Conservation (phyloP, 2,888 invertebrate genomes). For the Brachypalpus laphriformis region DNA sequence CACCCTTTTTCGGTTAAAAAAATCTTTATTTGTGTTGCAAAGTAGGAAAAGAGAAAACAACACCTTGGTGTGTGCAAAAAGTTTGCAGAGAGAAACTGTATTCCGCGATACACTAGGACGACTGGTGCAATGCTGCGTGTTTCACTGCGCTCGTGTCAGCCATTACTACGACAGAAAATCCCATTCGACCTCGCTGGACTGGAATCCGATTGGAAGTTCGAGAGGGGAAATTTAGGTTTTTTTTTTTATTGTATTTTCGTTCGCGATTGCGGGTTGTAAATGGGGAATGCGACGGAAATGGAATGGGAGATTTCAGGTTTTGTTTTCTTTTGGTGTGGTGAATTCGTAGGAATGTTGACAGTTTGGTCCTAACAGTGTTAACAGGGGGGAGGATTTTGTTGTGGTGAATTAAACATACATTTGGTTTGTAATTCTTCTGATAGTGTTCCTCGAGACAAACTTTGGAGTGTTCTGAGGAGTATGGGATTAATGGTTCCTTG, state of each 20-base stretch:
- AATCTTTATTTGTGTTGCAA: not conserved
- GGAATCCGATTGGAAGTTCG: slow-evolving; percentile 55
- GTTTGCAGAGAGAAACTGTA: slow-evolving; percentile 43
- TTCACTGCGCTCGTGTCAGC: slow-evolving; percentile 65
- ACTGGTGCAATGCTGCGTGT: slow-evolving; percentile 51
- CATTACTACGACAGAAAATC: slow-evolving; percentile 71
- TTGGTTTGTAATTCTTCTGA: no score
- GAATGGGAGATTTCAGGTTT: slow-evolving; percentile 49
- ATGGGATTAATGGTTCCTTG: no score
- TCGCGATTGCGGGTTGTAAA: slow-evolving; percentile 16
- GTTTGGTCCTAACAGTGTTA: slow-evolving; percentile 3
- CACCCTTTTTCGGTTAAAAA: not conserved
- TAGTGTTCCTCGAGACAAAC: no score
- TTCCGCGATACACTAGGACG: slow-evolving; percentile 52
- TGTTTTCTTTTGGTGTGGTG: slow-evolving; percentile 22
- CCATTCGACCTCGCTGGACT: slow-evolving; percentile 71
- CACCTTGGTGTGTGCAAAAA: not conserved
- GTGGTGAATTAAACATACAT: slow-evolving; percentile 3
- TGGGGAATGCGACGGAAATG: slow-evolving; percentile 40
- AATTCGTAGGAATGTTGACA: slow-evolving; percentile 42
- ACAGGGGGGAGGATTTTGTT: slow-evolving; percentile 3
- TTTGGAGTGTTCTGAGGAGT: no score
- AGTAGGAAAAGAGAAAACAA: not conserved
- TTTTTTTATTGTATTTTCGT: not conserved
- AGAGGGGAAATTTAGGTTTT: slow-evolving; percentile 26